phyloP scores from a whole-genome alignment of 2,113 vertebrate genomes.

The Haemorhous mexicanus region DNA sequence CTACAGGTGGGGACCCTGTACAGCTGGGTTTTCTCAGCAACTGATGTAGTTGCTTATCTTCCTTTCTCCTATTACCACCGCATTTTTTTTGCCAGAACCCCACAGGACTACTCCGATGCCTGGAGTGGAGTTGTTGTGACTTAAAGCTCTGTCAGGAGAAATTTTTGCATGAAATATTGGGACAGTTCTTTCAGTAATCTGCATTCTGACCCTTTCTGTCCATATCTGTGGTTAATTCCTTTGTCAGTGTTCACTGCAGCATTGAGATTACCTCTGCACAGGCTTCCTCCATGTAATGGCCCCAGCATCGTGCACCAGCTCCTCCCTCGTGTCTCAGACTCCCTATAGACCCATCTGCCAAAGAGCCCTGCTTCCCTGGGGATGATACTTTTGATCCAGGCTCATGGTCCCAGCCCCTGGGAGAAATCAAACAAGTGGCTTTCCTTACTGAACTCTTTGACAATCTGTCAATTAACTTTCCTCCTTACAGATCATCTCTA shows the following conservation, averaged over 20 bases:
- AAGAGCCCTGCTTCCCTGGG: neutral
- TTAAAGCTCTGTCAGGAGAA: neutral
- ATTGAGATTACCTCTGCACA: neutral
- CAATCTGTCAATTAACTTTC: neutral
- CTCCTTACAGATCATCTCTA: neutral
- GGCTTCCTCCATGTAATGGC: neutral
- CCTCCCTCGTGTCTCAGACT: neutral
- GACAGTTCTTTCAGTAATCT: neutral
- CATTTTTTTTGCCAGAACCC: neutral
- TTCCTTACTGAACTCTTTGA: neutral
- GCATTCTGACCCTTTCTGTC: neutral
- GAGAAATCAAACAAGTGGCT: neutral
- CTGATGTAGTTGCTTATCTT: neutral
- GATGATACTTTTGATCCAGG: neutral
- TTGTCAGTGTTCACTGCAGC: neutral
- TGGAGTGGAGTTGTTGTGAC: neutral
- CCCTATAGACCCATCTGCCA: neutral
- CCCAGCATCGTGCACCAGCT: neutral
- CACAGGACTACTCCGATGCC: neutral
- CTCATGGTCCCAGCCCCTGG: neutral
- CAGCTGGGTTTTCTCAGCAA: neutral
- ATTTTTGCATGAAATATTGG: neutral
- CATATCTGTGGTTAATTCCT: neutral
- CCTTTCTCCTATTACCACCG: neutral
- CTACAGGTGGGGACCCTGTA: neutral